Evolutionary conservation across 1,140 invertebrate species (phyloP).

Genomic region (Nebria ingens): DNA sequence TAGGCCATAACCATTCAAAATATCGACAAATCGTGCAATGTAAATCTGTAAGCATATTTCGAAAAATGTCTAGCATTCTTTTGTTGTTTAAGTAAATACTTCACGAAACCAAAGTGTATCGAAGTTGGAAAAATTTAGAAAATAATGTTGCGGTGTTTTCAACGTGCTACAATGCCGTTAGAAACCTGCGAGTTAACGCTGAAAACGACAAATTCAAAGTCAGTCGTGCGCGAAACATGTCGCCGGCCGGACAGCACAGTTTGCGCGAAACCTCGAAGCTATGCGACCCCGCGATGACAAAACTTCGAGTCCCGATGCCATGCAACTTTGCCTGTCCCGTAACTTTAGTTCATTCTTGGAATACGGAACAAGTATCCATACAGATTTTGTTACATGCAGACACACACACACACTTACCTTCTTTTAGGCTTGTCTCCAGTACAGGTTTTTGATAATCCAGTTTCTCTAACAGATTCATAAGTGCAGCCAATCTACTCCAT

Average conservation of each 20-base stretch:
- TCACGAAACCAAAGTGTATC: not conserved
- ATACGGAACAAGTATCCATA: not conserved
- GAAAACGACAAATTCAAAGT: not conserved
- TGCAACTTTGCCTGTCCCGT: too few species aligned
- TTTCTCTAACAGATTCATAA: slow-evolving; percentile 63
- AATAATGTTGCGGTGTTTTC: too few species aligned
- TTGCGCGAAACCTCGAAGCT: too few species aligned
- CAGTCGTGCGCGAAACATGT: not conserved
- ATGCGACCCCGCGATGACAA: too few species aligned
- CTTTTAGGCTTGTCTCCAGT: slow-evolving; percentile 35
- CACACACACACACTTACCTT: slow-evolving; percentile 30
- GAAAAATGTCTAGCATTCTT: not conserved
- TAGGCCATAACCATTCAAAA: too few species aligned
- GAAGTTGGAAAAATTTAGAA: too few species aligned
- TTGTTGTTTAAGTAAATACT: not conserved
- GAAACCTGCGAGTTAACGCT: not conserved
- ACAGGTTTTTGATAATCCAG: slow-evolving; percentile 45
- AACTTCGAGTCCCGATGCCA: too few species aligned
- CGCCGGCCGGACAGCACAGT: too few species aligned
- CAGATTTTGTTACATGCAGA: not conserved
- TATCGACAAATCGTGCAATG: too few species aligned
- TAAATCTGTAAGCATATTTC: too few species aligned
- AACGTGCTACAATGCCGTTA: not conserved
- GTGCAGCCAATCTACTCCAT: slow-evolving; percentile 63
- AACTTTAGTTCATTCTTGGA: too few species aligned